A percentile compares a stretch with the other conserved stretches of the same genome.
phyloP scores from a whole-genome alignment of 1,140 invertebrate genomes.

The Heliconius melpomene region DNA sequence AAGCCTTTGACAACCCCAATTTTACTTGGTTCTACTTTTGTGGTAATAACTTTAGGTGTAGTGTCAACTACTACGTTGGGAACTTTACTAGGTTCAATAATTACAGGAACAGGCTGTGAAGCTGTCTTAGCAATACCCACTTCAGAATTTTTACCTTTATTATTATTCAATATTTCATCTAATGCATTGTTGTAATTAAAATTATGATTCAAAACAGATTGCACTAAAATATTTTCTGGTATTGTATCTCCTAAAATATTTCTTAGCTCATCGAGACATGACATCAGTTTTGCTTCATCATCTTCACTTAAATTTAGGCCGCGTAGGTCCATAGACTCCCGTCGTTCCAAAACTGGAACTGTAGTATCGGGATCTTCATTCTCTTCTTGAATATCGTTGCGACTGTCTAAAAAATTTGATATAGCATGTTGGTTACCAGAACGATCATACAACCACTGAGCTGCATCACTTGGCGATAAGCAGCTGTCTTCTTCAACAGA shows the following conservation, averaged over 20 bases:
- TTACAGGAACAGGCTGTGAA: constrained; percentile 48
- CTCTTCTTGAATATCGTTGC: constrained; percentile 89
- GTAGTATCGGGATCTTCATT: constrained; percentile 78
- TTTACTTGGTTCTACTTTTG: constrained; percentile 64
- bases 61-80: constrained; percentile 58
- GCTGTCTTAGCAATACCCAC: constrained; percentile 23
- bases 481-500: constrained; percentile 94
- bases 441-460: constrained; percentile 93
- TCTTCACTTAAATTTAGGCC: constrained; percentile 82
- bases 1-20: constrained; percentile 73
- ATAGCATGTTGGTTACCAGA: constrained; percentile 85
- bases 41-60: constrained; percentile 65
- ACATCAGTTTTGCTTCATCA: constrained; percentile 88
- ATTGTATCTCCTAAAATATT: constrained; percentile 90
- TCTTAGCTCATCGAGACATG: constrained; percentile 91
- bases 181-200: constrained; percentile 88
- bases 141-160: constrained; percentile 47
- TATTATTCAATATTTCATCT: constrained; percentile 85
- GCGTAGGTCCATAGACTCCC: constrained; percentile 75
- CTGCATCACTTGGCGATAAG: constrained; percentile 92
- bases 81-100: constrained; percentile 75
- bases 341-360: constrained; percentile 57
- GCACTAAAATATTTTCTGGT: constrained; percentile 86
- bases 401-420: constrained; percentile 85
- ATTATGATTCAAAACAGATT: constrained; percentile 79